Base-by-base conservation (phyloP, 1,140 invertebrate species). In the Drosophila teissieri region DNA sequence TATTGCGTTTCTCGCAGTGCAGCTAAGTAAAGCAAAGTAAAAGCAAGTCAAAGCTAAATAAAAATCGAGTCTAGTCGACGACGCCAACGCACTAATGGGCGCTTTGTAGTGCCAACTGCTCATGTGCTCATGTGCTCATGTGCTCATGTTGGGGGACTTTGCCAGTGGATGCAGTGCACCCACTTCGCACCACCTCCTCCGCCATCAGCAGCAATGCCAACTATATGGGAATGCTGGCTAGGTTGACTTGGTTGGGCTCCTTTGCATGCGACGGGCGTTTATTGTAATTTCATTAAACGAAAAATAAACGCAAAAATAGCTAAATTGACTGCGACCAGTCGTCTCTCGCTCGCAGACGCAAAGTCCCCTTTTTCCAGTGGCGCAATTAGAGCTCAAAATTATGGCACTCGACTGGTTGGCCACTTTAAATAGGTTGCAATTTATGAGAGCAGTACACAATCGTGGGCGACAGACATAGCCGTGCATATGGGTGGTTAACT, bases 271-370 rank as follows among this genome's bases (percentile, higher is more conserved):
- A 76, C 68, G 78, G 57, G 79, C 76, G 84, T 88, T 86, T 80
- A 83, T 88, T 88, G 84, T 88, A 88, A 89, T 88, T 88, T 88
- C 83, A 88, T 88, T 89, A 88, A 88, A 88, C 67, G 83, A 69
- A 73, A 88, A 86, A 88, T 88, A 88, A 62, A 75, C 74, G 75
- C 83, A 78, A 78, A 88, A 82, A 79, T 82, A 62, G 63, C 52
- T 72, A 72, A 72, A 72, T 72, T 72, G 68, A 72, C 64, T 72
- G 68, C 52, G 56, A 75, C 48, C 51, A 73, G 68, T 37, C 65
- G 48, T n/a, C n/a, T n/a, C n/a, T 19, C 45, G 53, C 37, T 34
- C 27, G 51, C 15, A 73, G 27, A 40, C 37, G 19, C 61, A 36
- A 19, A 19, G 24, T 36, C 37, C 54, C 52, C 65, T 17, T 63